phyloP scores from a whole-genome alignment of 2,113 vertebrate species.

The Aptenodytes patagonicus region DNA sequence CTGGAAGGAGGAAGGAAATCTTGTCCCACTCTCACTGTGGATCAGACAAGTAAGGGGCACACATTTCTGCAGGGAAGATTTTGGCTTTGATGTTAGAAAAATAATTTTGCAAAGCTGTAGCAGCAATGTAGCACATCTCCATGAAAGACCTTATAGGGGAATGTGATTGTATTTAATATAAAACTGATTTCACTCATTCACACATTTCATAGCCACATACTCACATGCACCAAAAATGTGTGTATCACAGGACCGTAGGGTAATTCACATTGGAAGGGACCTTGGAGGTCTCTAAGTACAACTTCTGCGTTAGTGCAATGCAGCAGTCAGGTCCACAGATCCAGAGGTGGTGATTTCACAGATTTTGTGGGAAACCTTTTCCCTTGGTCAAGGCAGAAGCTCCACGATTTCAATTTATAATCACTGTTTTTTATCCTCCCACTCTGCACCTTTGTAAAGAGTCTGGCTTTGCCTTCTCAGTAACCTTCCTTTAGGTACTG shows the following conservation, averaged over 20 bases:
- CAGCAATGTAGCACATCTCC: not conserved
- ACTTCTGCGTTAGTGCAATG: not conserved
- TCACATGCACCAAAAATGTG: not conserved
- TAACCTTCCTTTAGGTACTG: not conserved
- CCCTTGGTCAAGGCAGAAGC: not conserved
- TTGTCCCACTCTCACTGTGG: not conserved
- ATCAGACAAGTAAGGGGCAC: not conserved
- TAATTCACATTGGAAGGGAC: not conserved
- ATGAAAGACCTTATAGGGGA: not conserved
- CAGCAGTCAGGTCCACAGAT: not conserved
- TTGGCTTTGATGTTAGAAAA: not conserved
- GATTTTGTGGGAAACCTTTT: not conserved
- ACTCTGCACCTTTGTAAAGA: not conserved
- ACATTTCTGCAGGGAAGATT: not conserved
- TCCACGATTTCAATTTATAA: not conserved
- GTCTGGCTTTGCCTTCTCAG: not conserved
- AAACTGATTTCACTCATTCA: not conserved
- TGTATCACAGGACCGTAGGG: not conserved
- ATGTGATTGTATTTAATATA: not conserved
- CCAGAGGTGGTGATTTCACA: not conserved
- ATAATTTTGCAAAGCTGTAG: not conserved
- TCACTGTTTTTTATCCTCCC: not conserved
- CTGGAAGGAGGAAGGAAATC: not conserved
- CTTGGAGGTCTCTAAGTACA: not conserved
- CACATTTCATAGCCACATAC: not conserved